Conservation (phyloP, 2,113 vertebrate genomes). For the Ifrita kowaldi region DNA sequence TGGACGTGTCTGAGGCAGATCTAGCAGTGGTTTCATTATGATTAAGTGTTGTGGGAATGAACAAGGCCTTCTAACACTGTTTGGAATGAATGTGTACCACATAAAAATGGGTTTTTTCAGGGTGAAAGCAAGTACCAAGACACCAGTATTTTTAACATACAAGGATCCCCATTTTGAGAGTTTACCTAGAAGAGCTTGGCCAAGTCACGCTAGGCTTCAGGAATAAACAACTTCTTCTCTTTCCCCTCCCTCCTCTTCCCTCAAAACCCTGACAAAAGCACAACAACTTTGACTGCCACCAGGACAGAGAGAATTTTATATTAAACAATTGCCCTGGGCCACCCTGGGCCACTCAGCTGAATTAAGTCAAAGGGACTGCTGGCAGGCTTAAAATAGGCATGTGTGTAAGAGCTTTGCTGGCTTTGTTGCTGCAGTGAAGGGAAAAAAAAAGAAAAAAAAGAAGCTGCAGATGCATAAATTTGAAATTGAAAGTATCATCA, state of each 20-base stretch:
- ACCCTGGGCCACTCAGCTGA: neutral
- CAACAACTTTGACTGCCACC: neutral
- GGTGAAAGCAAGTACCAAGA: neutral
- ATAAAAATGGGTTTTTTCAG: neutral
- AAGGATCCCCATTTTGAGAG: neutral
- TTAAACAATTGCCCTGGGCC: neutral
- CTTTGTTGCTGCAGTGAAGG: neutral
- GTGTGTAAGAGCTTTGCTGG: neutral
- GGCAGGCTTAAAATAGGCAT: neutral
- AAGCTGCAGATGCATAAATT: neutral
- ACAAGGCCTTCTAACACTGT: neutral
- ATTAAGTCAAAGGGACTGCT: slow-evolving; percentile 3
- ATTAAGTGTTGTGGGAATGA: neutral
- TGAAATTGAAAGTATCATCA: neutral
- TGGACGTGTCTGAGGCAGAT: neutral
- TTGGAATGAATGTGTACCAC: neutral
- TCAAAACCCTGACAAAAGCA: neutral
- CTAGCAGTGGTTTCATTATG: neutral
- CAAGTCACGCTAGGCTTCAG: neutral
- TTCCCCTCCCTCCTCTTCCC: neutral
- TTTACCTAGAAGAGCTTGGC: neutral
- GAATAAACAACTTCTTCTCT: neutral
- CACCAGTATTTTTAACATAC: neutral
- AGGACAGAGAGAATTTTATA: neutral
- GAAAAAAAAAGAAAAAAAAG: neutral